Evolutionary conservation across 2,113 vertebrate species (phyloP), one percentile per base, ranked within the genome.

Genomic region (Empidonax traillii): DNA sequence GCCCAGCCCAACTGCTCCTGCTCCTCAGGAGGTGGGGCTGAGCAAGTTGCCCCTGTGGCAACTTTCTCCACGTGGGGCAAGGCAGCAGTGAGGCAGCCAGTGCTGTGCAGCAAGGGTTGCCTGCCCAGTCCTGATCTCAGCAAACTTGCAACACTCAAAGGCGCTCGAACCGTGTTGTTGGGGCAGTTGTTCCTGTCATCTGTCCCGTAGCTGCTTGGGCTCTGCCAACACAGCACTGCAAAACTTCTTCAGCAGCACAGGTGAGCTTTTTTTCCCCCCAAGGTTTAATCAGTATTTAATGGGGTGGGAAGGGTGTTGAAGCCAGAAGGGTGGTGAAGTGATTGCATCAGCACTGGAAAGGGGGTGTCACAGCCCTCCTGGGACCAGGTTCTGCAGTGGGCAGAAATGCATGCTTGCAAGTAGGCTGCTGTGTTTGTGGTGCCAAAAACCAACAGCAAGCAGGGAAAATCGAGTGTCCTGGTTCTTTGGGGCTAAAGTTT

Each of bases 231-330:
- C 85, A 41, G 87, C 85, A 1, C 53, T 59, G 73, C 33, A 12
- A 9, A 56, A n/a, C 61, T 47, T 33, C 47, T 47, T 52, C 53
- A 67, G 3, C 41, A 61, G 72, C 30, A 10, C 11, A 47, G 86
- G 93, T 92, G 80, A 96, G 89, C 18, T 35, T 9, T 23, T 23
- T 14, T 19, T 0, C 5, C 8, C 35, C 35, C 35, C 20, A 8
- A 41, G 46, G 4, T n/a, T 56, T 65, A 49, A 0, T 28, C 2
- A 1, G 3, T 33, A 4, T 16, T 74, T 24, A 6, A 1, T 27
- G 55, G 75, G 14, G 22, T 65, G 44, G 39, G 59, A 24, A 67
- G 55, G 66, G 24, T 58, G 63, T 47, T 16, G 15, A 43, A 43
- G 44, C 16, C 35, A 18, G 66, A 27, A 4, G 5, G 41, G 6